These are phyloP conservation scores for Telmatochromis brichardi DNA, from an alignment of 2,113 vertebrate genomes.

Conservation along the genomic window DNA sequence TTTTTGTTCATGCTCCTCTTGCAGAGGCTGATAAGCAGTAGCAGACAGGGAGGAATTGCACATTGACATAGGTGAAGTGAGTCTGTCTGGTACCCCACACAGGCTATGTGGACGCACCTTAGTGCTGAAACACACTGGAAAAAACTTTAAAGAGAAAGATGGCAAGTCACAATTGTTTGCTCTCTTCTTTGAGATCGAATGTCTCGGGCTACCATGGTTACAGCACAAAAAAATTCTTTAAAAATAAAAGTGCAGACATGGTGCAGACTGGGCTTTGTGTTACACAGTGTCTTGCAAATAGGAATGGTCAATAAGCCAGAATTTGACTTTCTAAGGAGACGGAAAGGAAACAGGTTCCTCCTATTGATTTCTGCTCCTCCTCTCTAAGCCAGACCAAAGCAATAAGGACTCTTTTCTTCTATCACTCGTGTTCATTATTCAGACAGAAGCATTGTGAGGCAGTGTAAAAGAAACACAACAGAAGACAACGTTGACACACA, in stretches of 20 bases:
- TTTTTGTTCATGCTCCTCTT: conserved; percentile 25
- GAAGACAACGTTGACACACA: background rate
- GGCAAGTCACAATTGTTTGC: background rate
- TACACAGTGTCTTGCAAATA: background rate
- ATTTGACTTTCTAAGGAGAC: background rate
- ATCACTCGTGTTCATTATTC: background rate
- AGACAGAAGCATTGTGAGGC: background rate
- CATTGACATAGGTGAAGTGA: background rate
- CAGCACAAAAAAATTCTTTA: background rate
- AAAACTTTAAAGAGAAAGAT: conserved; percentile 3
- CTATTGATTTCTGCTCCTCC: conserved; percentile 27
- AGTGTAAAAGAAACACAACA: background rate
- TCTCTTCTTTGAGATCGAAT: background rate
- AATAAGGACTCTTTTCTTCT: background rate
- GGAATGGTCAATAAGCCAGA: conserved; percentile 1
- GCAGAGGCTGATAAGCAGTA: background rate
- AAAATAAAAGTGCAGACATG: background rate
- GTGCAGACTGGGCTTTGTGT: background rate
- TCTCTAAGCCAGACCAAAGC: background rate
- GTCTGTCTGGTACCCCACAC: background rate
- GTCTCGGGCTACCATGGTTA: background rate
- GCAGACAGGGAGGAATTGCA: background rate
- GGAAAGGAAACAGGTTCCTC: background rate
- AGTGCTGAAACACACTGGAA: background rate
- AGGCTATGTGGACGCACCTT: background rate